A percentile compares a stretch with the other conserved stretches of the same genome.
Conservation (phyloP, 2,797 vertebrate genomes). For the Nasua narica region DNA sequence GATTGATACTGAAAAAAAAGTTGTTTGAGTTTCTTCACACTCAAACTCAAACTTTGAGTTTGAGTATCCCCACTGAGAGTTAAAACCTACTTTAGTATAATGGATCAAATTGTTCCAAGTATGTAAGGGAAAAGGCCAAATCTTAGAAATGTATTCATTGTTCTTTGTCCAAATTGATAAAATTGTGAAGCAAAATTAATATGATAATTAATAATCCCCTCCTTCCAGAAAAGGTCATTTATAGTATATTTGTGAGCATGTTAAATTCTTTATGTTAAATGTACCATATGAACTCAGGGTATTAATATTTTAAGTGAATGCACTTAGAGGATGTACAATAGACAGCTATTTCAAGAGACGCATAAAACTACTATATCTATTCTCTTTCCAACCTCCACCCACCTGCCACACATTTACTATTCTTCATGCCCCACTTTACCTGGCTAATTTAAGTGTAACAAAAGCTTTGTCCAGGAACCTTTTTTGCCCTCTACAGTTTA, state of each 20-base stretch:
- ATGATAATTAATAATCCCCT: not conserved
- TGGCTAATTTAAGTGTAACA: not conserved
- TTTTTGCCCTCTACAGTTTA: not conserved
- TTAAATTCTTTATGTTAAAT: conserved; percentile 53
- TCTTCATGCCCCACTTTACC: not conserved
- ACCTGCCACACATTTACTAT: not conserved
- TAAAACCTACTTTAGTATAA: not conserved
- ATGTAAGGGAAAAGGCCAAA: not conserved
- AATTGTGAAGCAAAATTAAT: conserved; percentile 26
- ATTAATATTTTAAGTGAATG: conserved; percentile 52
- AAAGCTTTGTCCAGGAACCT: not conserved
- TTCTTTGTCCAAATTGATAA: conserved; percentile 14
- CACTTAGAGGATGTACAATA: not conserved
- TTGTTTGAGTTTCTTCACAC: too few species aligned
- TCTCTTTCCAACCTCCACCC: not conserved
- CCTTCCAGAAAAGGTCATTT: not conserved
- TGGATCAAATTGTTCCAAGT: not conserved
- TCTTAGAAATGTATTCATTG: not conserved
- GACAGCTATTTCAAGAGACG: not conserved
- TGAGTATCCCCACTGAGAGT: not conserved
- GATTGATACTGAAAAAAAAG: not conserved
- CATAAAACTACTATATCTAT: not conserved
- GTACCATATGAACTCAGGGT: not conserved
- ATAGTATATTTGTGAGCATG: conserved; percentile 2
- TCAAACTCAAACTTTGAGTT: too few species aligned